Base-by-base conservation (phyloP, 2,888 invertebrate genomes). In the Cordilura impudica region DNA sequence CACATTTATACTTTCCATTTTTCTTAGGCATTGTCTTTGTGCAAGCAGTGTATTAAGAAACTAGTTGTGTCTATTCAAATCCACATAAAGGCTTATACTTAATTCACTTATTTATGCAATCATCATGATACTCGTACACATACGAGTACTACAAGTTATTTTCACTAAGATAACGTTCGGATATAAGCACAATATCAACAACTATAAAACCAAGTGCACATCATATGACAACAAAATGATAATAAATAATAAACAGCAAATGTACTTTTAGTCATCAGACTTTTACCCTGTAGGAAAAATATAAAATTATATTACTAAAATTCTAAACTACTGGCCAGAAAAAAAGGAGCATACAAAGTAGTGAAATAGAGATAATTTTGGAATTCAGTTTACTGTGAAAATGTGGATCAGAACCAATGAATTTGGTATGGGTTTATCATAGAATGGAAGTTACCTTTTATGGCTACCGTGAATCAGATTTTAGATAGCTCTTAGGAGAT, bases 121-220 rank as follows among this genome's bases (percentile, higher is more conserved):
- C 47, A 61, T 26, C 47, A 75, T 49, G 60, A 67, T 61, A 39
- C 31, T 31, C 31, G 12, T 12, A 31, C 31, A 10, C 12, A 31
- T 3, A 31, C 2, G 8, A 26, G 26, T 4, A 26, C n/a, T n/a
- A n/a, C 60, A 74, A 74, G 51, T 70, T 51, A 51, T 69, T 56
- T 63, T 63, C 69, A 63, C 39, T 70, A 69, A 43, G 69, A 69
- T 63, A 56, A 14, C 56, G 61, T 69, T 54, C 75, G 63, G 63
- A 70, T 75, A 75, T 61, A 60, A 69, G 35, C 39, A 35, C 47
- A 53, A 61, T 31, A 70, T 63, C 56, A 49, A 56, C 12, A 73
- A 66, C 65, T 65, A 14, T 35, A 43, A 21, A 7, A 72, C 29
- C 35, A 14, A 29, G 6, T 14, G n/a, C 23, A 39, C 35, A 39